Conservation (phyloP, 2,888 invertebrate genomes). For the Eueremaeus valkanovi region DNA sequence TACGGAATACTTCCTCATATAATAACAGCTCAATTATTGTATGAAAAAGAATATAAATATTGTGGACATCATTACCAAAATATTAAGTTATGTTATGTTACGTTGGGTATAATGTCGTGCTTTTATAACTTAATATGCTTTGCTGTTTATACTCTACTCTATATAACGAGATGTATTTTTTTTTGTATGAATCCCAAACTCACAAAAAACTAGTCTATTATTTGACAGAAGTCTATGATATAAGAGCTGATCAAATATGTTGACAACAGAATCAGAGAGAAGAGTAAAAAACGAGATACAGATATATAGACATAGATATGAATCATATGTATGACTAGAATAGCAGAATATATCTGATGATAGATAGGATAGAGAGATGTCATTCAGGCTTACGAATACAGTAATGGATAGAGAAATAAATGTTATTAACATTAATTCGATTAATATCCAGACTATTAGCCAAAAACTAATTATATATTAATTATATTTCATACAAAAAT, state of each 20-base stretch:
- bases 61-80: neutral
- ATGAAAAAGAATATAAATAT: neutral
- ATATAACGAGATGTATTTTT: neutral
- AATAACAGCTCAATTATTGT: neutral
- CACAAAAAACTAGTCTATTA: neutral
- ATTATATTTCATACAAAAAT: too few species aligned
- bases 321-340: neutral
- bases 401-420: too few species aligned
- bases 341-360: neutral
- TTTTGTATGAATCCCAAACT: neutral
- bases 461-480: too few species aligned
- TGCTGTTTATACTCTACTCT: too few species aligned
- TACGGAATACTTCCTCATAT: too few species aligned
- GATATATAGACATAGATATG: neutral
- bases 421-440: neutral
- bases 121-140: neutral
- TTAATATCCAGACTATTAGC: neutral
- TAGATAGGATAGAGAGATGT: neutral
- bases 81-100: neutral
- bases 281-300: neutral
- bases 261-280: neutral
- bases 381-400: neutral
- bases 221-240: neutral
- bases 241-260: conserved; percentile 4
- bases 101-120: neutral